phyloP scores from a whole-genome alignment of 2,888 invertebrate genomes.

The Drosophila percnosoma region DNA sequence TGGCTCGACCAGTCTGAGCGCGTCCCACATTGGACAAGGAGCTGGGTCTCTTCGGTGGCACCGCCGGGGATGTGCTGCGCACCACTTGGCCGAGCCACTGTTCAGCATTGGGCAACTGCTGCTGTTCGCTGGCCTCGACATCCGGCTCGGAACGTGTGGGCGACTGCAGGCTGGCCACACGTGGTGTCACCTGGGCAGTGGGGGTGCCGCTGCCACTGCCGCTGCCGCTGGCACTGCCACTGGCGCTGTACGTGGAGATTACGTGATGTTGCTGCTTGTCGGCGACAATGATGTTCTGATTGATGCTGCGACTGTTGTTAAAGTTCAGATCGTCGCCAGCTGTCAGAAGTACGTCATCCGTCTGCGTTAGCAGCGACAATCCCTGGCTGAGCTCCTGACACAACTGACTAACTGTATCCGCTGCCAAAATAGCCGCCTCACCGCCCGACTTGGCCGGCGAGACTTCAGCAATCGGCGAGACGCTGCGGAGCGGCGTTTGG shows the following conservation, averaged over 20 bases:
- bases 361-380: slow-evolving; percentile 88
- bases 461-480: slow-evolving; percentile 92
- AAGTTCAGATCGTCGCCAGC: slow-evolving; percentile 86
- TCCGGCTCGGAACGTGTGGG: slow-evolving; percentile 62
- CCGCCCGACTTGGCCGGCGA: slow-evolving; percentile 86
- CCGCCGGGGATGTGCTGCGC: slow-evolving; percentile 86
- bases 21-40: slow-evolving; percentile 86
- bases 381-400: slow-evolving; percentile 91
- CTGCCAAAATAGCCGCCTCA: slow-evolving; percentile 74
- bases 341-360: slow-evolving; percentile 85
- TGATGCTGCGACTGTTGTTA: slow-evolving; percentile 86
- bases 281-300: slow-evolving; percentile 86
- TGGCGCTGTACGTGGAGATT: slow-evolving; percentile 64
- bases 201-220: slow-evolving; percentile 66
- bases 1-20: slow-evolving; percentile 86
- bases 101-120: slow-evolving; percentile 90
- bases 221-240: slow-evolving; percentile 30
- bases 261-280: slow-evolving; percentile 79
- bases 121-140: slow-evolving; percentile 83
- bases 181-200: slow-evolving; percentile 87
- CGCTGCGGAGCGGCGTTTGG: slow-evolving; percentile 85
- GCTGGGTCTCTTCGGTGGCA: slow-evolving; percentile 86
- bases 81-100: slow-evolving; percentile 92
- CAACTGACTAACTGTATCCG: slow-evolving; percentile 89
- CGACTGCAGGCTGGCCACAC: slow-evolving; percentile 85